Base-by-base conservation (phyloP, 2,113 vertebrate genomes). In the Elephas maximus region DNA sequence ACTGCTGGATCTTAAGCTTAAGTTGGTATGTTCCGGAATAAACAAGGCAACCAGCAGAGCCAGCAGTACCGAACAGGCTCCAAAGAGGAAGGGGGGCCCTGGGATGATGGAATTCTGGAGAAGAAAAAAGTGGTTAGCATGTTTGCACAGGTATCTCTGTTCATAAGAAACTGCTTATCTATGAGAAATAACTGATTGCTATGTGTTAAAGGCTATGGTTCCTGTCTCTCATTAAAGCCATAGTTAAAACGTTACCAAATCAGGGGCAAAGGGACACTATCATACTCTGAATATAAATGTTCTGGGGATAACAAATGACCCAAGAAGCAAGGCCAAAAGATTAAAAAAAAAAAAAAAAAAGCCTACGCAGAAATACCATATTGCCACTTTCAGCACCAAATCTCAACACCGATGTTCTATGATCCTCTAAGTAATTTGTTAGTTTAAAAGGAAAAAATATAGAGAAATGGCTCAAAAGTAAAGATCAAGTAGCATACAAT, bases 1-100 rank as follows among this genome's bases (percentile, higher is more conserved):
- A 74, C 96, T 99, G 96, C 99, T 98, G 69, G 98, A 94, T 14
- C 99, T 98, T 23, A 98, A 67, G 0, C 98, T 99, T 88, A 99
- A 96, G 73, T 99, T 99, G 8, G 99, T 99, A 93, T 99, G 99
- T 96, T 99, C 99, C 2, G 99, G 99, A 97, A 99, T 99, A 96
- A 99, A 99, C 98, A 99, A 99, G 97, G 99, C 99, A 98, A 99
- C 99, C 44, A 99, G 99, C 15, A 99, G 98, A 73, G 99, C 99
- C 96, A 99, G 93, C 87, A 99, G 98, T 67, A 99, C 99, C 1
- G 99, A 99, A 93, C 99, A 99, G 0, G 99, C 99, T 79, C 99
- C 99, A 53, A 99, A 99, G 45, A 99, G 98, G 97, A 99, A 99
- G 0, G 99, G 99, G 30, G 99, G 99, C 0, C 99, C 99, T 0